A percentile compares a stretch with the other conserved stretches of the same genome.
Conservation (phyloP, 1,140 invertebrate genomes). For the Leptinotarsa undecemlineata region DNA sequence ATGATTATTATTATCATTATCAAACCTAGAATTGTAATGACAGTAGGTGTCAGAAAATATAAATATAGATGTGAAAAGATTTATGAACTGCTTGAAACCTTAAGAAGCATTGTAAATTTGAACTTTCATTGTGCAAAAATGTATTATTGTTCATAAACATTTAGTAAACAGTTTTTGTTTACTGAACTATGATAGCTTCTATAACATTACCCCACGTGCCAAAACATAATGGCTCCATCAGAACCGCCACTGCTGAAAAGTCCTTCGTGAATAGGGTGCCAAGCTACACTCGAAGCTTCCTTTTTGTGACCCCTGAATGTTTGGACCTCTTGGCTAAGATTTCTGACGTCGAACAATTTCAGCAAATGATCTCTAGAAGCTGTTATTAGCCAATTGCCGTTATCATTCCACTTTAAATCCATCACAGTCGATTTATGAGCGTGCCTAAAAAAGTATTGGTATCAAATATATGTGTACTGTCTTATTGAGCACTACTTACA, state of each 20-base stretch:
- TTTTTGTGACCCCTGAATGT: constrained; percentile 98
- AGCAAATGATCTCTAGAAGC: constrained; percentile 96
- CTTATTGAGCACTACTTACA: constrained; percentile 57
- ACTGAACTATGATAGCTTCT: too few relatives aligned
- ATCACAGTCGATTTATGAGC: constrained; percentile 99
- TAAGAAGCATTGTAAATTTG: too few relatives aligned
- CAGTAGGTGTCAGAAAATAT: too few relatives aligned
- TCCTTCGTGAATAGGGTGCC: constrained; percentile 97
- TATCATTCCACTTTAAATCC: constrained; percentile 98
- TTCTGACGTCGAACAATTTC: constrained; percentile 97
- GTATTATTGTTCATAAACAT: too few relatives aligned
- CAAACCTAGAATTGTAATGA: too few relatives aligned
- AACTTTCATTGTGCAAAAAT: too few relatives aligned
- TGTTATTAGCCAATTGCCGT: constrained; percentile 99
- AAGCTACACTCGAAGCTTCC: constrained; percentile 94
- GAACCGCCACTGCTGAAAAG: constrained; percentile 96
- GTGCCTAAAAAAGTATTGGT: constrained; percentile 69
- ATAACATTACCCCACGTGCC: constrained; percentile 87
- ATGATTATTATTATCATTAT: too few relatives aligned
- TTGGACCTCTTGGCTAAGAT: constrained; percentile 91
- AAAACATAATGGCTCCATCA: constrained; percentile 97
- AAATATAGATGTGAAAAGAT: too few relatives aligned
- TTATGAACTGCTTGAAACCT: too few relatives aligned
- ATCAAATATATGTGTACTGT: neutral
- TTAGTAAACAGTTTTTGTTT: too few relatives aligned